Evolutionary conservation across 1,140 invertebrate species (phyloP), one percentile per base, ranked within the genome.

Genomic region (Sitophilus oryzae): DNA sequence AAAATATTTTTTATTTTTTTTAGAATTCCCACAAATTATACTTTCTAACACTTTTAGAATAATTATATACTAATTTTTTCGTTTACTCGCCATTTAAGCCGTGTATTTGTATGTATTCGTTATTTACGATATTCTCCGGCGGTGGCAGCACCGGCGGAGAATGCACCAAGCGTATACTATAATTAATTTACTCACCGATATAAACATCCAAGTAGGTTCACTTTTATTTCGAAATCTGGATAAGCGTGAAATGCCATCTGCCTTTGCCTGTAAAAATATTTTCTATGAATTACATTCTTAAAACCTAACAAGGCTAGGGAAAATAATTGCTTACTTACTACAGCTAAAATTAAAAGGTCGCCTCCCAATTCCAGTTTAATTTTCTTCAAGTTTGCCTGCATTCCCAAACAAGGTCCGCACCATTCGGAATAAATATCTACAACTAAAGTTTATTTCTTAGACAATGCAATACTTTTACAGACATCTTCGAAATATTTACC

Each of bases 341-440:
- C 79, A 8, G 86, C 88, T 55, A 93, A 79, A 60, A 84, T 84
- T 18, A 94, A 72, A 55, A 85, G 79, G 65, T 92, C 88, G 45
- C 89, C 89, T 9, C 89, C 89, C 2, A 89, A 69, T 75, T 95
- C 91, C 68, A 93, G 83, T 71, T 94, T 94, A 36, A 95, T 77
- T 73, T 91, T 89, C 62, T 90, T 89, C 54, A 96, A 77, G 69
- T 84, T 89, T 56, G 86, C 86, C 19, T 89, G 77, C 87, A 95
- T 90, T 20, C 86, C 89, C 49, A 83, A 73, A 65, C 91, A 94
- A 0, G 91, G 91, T 5, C 92, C 92, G 67, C 88, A 89, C 91
- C 92, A 95, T 55, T 91, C 89, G n/a, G 91, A 87, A 72, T 91
- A 95, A 20, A 94, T 80, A 70, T 96, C 91, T 16, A 91, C 78